Evolutionary conservation across 2,113 vertebrate species (phyloP), one percentile per base, ranked within the genome.

Genomic region (Antidorcas marsupialis): DNA sequence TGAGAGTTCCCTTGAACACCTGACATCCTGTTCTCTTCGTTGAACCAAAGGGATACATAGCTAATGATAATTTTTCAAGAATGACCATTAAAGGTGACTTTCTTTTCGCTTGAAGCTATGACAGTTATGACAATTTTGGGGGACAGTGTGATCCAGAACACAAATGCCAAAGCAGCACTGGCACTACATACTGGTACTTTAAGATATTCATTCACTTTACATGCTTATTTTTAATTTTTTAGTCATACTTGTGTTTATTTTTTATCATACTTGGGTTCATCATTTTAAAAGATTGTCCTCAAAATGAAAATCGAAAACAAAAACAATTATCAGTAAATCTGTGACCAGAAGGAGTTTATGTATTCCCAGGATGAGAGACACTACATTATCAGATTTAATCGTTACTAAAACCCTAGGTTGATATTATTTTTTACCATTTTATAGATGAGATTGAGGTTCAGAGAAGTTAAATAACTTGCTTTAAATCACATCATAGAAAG

Each of bases 61-160:
- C 43, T 95, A 95, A 60, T 90, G 57, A 79, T 55, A 90, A 89
- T 78, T 84, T 94, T 87, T 28, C 11, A 89, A 83, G 83, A 83
- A 55, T 87, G 21, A 17, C 30, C n/a, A 50, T 60, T 88, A 95
- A 91, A 93, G 4, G 2, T 87, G 45, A 39, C 39, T 89, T n/a
- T 78, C 55, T 84, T 92, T 59, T 67, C 47, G 67, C 19, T 93
- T 76, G 39, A 89, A 28, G 33, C 21, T 74, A 57, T 92, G 53
- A 64, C 30, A 86, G 15, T 84, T 60, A 57, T 36, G 64, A 36
- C 64, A 71, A 11, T 94, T 36, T 90, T 39, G 67, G 47, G 52
- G 71, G 50, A 90, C 53, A 47, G 0, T 39, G 60, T 83, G n/a
- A 92, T 50, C 76, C n/a, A 83, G 50, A 92, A 78, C 39, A 89